Evolutionary conservation across 2,888 invertebrate genomes (phyloP), one percentile per base, ranked within the genome.

Genomic region (Yponomeuta sedellus): DNA sequence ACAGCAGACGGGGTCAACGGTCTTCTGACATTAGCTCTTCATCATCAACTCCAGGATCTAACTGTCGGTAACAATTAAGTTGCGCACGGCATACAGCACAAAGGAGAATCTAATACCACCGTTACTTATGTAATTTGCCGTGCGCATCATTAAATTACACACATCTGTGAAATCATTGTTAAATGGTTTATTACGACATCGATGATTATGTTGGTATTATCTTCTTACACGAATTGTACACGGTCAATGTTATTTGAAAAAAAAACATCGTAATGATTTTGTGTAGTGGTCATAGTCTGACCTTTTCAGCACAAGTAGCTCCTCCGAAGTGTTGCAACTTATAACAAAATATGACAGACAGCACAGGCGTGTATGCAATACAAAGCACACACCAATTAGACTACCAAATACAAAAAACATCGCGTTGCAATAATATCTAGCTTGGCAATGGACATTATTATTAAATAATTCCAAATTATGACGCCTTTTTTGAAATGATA

Each of bases 31-130:
- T 78, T 79, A 20, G 56, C 28, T 56, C 80, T 73, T 75, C 76
- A 77, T 73, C 75, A 74, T 72, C 75, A 75, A 75, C 76, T 77
- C 80, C 80, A 79, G 79, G 80, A 82, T 81, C 77, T 72, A 74
- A 73, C 71, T 74, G 71, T 72, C 69, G 67, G 68, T 69, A 72
- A 68, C 74, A 75, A 69, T 69, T 52, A 52, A 16, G 44, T 3
- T 52, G 12, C 44, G 12, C 16, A 52, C 16, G 44, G 44, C 44
- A 52, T 52, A 16, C 44, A 16, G 12, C 44, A 52, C 44, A 12
- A 52, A 52, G 44, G 44, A 52, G 44, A 52, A 52, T 52, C 44
- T 52, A 52, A 52, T 52, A 52, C 44, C 44, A 52, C 44, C 16
- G 44, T 52, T 52, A 52, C 44, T 52, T 52, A 52, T 52, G 44